Base-by-base conservation (phyloP, 2,797 vertebrate species). In the Lepidocolaptes lacrymiger region DNA sequence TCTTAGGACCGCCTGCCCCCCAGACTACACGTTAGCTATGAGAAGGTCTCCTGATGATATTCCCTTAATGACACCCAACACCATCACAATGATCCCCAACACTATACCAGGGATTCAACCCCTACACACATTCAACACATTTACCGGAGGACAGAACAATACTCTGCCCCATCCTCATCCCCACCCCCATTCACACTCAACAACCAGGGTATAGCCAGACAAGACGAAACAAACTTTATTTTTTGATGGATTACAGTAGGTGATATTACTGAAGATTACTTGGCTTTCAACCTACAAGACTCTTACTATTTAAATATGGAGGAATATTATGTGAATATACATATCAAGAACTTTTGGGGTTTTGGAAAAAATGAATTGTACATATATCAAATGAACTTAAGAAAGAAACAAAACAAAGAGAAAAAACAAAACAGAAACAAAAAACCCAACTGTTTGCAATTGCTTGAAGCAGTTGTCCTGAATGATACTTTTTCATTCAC, bases 31-130 rank as follows among this genome's bases (percentile, higher is more conserved):
- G 44, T 98, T 99, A 98, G 99, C 99, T 97, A 99, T 99, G 99
- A 98, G 99, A 91, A 98, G 99, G 96, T 99, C 99, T 61, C 99
- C 99, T 59, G 99, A 99, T 66, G 99, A 99, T 97, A 99, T 99
- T 97, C 99, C 99, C n/a, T 98, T 99, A 98, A 99, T 99, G 99
- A 99, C 99, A 81, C 99, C 99, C 93, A 99, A 99, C 98, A 99
- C 99, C 97, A 99, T 99, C 97, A 99, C 99, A 96, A 99, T 99
- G 99, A 99, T 99, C 96, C 99, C 99, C 96, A 99, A 99, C 97
- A 99, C 98, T 98, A 99, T 99, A 98, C 98, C 99, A 95, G 99
- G 99, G 96, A 99, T 99, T 93, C 98, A 99, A 37, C 98, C 99
- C 91, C 98, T 99, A 97, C 99, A 99, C 98, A 98, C 99, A 95